Percentiles rank a stretch among this genome's conserved stretches.
These are phyloP conservation scores for Archocentrus centrarchus DNA, from an alignment of 2,113 vertebrate genomes.

Conservation along the genomic window DNA sequence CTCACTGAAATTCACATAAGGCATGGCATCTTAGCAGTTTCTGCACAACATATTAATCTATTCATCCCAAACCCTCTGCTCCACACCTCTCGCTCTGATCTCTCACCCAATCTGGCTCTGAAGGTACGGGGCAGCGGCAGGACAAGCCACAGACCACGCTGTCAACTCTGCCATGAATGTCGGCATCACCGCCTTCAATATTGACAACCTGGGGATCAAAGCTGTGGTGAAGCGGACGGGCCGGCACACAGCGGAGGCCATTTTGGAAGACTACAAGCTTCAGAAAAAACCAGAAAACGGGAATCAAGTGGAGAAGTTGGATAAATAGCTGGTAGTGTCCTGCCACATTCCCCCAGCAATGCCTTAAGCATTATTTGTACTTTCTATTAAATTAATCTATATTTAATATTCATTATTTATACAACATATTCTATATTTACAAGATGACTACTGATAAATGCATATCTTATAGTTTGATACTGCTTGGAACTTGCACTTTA, in stretches of 20 bases:
- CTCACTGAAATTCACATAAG: neutral
- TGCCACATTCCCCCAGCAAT: slow-evolving; percentile 4
- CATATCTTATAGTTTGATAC: slow-evolving; percentile 48
- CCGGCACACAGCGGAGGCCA: slow-evolving; percentile 88
- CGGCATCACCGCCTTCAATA: slow-evolving; percentile 93
- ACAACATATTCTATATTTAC: slow-evolving; percentile 42
- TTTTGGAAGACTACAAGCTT: slow-evolving; percentile 92
- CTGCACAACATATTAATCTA: slow-evolving; percentile 17
- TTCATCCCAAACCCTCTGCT: slow-evolving; percentile 17
- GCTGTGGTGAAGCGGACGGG: slow-evolving; percentile 94
- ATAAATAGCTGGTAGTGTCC: slow-evolving; percentile 56
- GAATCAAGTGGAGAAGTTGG: slow-evolving; percentile 59
- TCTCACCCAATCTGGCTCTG: slow-evolving; percentile 51
- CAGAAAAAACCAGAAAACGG: slow-evolving; percentile 68
- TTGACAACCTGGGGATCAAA: slow-evolving; percentile 95
- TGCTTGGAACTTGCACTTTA: slow-evolving; percentile 67
- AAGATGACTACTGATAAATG: slow-evolving; percentile 37
- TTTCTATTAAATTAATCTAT: slow-evolving; percentile 54
- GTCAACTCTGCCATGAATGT: slow-evolving; percentile 95
- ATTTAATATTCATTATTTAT: slow-evolving; percentile 66
- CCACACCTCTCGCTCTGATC: slow-evolving; percentile 16
- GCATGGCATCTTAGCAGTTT: slow-evolving; percentile 31
- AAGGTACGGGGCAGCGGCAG: slow-evolving; percentile 94
- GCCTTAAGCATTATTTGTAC: slow-evolving; percentile 65
- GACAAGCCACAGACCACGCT: slow-evolving; percentile 90